Conservation (phyloP, 2,113 vertebrate species). For the Nyctibius bracteatus region DNA sequence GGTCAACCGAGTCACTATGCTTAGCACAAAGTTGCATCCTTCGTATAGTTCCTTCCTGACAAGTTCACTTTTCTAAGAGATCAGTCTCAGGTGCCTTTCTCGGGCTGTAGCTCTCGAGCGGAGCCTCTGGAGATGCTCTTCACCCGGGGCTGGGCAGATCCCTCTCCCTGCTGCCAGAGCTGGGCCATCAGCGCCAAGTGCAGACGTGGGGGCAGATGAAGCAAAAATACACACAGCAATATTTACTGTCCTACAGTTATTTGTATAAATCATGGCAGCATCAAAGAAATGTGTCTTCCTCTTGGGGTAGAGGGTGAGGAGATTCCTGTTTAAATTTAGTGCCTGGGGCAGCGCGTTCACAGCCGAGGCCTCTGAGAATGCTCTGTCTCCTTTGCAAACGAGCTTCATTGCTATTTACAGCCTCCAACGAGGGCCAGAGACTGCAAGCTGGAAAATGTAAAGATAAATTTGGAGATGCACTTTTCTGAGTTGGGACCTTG, state of each 20-base stretch:
- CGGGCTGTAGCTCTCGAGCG: not conserved
- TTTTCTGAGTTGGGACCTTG: not conserved
- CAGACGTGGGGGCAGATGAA: not conserved
- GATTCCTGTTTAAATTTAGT: conserved; percentile 37
- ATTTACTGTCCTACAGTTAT: not conserved
- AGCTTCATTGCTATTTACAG: conserved; percentile 16
- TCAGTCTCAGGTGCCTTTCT: not conserved
- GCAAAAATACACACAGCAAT: fast-evolving
- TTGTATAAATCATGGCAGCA: not conserved
- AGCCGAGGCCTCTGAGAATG: conserved; percentile 16
- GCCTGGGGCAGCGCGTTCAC: not conserved
- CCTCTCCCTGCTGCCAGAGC: not conserved
- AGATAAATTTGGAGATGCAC: not conserved
- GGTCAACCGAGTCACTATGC: fast-evolving
- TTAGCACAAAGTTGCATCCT: not conserved
- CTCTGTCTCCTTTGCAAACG: not conserved
- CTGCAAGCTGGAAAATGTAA: not conserved
- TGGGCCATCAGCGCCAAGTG: not conserved
- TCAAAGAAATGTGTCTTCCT: conserved; percentile 22
- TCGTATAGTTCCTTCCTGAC: not conserved
- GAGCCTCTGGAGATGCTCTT: not conserved
- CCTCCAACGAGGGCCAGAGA: not conserved
- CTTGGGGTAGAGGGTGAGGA: not conserved
- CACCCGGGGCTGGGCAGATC: not conserved
- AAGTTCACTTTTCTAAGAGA: not conserved